Evolutionary conservation across 2,113 vertebrate species (phyloP).

Genomic region (Macquaria australasica): DNA sequence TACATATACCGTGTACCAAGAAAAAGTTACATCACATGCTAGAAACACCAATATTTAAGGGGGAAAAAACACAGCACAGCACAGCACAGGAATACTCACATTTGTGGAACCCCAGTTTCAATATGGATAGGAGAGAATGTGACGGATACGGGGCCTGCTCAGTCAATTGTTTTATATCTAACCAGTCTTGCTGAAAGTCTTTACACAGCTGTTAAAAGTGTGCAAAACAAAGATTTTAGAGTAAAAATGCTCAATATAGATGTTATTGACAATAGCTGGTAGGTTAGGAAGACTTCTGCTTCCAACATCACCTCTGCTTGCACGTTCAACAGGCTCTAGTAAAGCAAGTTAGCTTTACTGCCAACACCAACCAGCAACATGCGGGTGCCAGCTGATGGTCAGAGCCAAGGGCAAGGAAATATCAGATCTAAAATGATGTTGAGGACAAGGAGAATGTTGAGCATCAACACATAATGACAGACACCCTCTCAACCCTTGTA

Average conservation of each 20-base stretch:
- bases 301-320: constrained; percentile 6
- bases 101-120: background rate
- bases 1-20: constrained; percentile 7
- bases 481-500: background rate
- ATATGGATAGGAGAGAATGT: background rate
- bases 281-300: background rate
- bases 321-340: background rate
- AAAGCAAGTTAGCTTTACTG: background rate
- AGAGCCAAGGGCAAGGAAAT: background rate
- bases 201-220: background rate
- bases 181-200: background rate
- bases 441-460: background rate
- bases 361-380: background rate
- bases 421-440: background rate
- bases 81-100: constrained; percentile 14
- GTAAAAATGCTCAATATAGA: background rate
- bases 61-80: no score
- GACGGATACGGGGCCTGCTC: background rate
- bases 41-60: background rate
- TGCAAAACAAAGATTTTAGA: background rate
- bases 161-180: background rate
- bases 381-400: background rate
- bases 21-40: constrained; percentile 26
- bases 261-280: background rate
- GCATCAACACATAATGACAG: background rate